Evolutionary conservation across 2,797 vertebrate genomes (phyloP).

Genomic region (Choloepus didactylus): DNA sequence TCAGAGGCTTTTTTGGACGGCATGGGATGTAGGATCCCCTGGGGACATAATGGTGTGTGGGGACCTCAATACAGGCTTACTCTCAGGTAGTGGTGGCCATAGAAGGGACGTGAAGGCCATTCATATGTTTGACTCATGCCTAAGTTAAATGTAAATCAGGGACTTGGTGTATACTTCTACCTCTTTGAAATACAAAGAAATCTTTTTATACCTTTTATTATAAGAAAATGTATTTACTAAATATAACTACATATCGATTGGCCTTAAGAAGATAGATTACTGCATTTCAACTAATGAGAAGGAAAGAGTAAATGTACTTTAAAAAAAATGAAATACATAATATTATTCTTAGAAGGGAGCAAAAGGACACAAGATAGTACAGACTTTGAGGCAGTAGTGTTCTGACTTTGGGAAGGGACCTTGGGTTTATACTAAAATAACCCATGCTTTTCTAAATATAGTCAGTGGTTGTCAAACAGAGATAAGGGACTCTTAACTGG

Average conservation of each 20-base stretch:
- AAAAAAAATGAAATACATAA: neutral
- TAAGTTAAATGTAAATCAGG: neutral
- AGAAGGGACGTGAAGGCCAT: rapidly evolving
- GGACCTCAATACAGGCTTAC: neutral
- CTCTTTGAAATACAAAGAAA: slow-evolving; percentile 5
- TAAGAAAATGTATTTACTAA: slow-evolving; percentile 43
- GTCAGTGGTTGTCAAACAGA: neutral
- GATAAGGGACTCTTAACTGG: neutral
- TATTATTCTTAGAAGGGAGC: neutral
- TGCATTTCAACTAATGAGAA: neutral
- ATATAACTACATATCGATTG: slow-evolving; percentile 20
- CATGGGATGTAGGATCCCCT: rapidly evolving
- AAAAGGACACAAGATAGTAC: neutral
- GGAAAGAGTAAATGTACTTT: neutral
- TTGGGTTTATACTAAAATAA: slow-evolving; percentile 40
- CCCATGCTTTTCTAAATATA: slow-evolving; percentile 41
- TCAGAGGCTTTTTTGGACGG: neutral
- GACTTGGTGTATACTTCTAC: neutral
- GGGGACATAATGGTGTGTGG: neutral
- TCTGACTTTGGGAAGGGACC: slow-evolving; percentile 38
- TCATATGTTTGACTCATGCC: neutral
- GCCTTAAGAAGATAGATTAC: neutral
- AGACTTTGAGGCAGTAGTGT: slow-evolving; percentile 30
- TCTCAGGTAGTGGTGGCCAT: too few species aligned
- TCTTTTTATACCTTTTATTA: neutral